These are phyloP conservation scores for Odiellus spinosus DNA, from an alignment of 2,888 invertebrate species.

Conservation along the genomic window DNA sequence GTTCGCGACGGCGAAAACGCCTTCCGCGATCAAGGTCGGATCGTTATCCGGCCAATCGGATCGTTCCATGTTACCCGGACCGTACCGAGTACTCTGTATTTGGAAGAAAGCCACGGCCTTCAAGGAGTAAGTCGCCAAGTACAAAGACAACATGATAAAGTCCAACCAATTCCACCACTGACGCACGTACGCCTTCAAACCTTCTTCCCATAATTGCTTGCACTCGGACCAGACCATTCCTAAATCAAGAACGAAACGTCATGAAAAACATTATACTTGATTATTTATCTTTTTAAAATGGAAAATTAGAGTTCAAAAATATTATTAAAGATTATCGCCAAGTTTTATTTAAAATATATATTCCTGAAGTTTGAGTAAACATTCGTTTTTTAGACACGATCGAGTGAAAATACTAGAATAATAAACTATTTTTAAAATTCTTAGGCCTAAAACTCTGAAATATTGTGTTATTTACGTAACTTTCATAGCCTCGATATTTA, in stretches of 20 bases:
- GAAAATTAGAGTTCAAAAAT: too few relatives aligned
- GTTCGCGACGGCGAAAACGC: constrained; percentile 39
- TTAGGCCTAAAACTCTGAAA: too few relatives aligned
- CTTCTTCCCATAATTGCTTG: constrained; percentile 41
- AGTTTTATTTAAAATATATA: too few relatives aligned
- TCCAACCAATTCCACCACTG: constrained; percentile 44
- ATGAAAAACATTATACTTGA: not conserved
- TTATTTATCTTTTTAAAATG: too few relatives aligned
- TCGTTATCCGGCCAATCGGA: constrained; percentile 36
- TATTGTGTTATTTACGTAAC: too few relatives aligned
- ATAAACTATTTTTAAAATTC: too few relatives aligned
- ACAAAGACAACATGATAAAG: constrained; percentile 40
- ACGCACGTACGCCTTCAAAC: constrained; percentile 34
- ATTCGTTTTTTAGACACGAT: too few relatives aligned
- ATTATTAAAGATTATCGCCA: too few relatives aligned
- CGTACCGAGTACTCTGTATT: constrained; percentile 26
- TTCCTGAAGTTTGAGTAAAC: too few relatives aligned
- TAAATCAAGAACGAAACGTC: constrained; percentile 20
- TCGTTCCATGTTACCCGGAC: constrained; percentile 28
- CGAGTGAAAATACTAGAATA: too few relatives aligned
- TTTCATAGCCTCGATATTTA: too few relatives aligned
- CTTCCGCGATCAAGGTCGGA: constrained; percentile 38
- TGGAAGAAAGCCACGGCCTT: constrained; percentile 31
- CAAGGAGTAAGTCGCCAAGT: constrained; percentile 37
- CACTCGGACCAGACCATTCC: constrained; percentile 40